Evolutionary conservation across 1,140 invertebrate genomes (phyloP), one percentile per base, ranked within the genome.

Genomic region (Homalodisca vitripennis): DNA sequence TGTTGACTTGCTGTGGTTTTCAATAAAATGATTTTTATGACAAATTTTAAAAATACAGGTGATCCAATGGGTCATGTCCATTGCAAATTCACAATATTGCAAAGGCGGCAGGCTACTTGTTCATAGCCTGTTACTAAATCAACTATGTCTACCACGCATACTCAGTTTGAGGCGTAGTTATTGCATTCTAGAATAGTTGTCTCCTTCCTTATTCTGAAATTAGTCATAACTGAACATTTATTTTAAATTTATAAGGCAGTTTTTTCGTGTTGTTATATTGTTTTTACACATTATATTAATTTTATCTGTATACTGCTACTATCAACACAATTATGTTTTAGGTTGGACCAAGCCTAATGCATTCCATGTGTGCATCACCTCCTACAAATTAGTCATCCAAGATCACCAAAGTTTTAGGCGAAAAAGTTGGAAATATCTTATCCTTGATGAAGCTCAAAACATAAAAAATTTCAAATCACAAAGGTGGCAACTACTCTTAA

Each of bases 391-490:
- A 70, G 97, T 99, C 30, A 97, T 99, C 73, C 97, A 99, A 81
- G 98, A 99, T 84, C 96, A 98, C 83, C 92, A 95, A 80, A 93
- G 94, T 79, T 99, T 99, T 82, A 86, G 98, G 60, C 85, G 97
- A 72, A 98, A 99, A 83, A 93, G 96, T 73, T 99, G 98, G 98
- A 97, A 97, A 77, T 99, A 99, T 82, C 85, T 99, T 10, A 98
- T 99, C 75, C 84, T 99, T 34, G 98, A 99, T 80, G 98, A 99
- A 83, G 98, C 98, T 24, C 98, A 99, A 78, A 99, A 99, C 79
- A 99, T 99, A 67, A 99, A 99, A 83, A 99, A 99, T 82, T 99
- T 99, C 78, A 99, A 99, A 81, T 98, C 95, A 14, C 98, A 99
- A 79, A 83, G 98, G 60, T 99, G 98, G 98, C 98, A 99, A 80